Conservation (phyloP, 1,140 invertebrate genomes). For the Drosophila triauraria region DNA sequence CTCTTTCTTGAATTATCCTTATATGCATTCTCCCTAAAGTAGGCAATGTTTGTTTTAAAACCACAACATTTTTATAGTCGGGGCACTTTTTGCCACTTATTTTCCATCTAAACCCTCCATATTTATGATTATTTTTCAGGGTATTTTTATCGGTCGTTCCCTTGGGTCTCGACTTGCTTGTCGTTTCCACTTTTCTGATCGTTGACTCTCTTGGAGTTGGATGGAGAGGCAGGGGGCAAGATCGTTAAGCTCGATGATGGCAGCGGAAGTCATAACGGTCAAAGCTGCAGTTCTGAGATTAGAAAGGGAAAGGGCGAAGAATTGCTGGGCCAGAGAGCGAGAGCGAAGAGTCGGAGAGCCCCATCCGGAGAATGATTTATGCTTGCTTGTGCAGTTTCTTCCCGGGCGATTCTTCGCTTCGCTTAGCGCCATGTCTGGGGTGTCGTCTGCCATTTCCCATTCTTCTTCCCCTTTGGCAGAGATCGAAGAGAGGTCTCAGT, state of each 20-base stretch:
- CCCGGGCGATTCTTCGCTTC: slow-evolving; percentile 54
- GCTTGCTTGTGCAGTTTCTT: slow-evolving; percentile 37
- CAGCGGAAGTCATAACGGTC: slow-evolving; percentile 78
- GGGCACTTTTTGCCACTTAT: no score
- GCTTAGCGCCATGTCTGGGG: slow-evolving; percentile 73
- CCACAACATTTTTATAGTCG: no score
- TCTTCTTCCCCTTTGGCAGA: slow-evolving; percentile 1
- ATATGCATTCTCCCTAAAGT: no score
- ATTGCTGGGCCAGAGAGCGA: neutral
- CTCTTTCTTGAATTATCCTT: no score
- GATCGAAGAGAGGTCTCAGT: slow-evolving; percentile 12
- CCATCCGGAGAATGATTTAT: slow-evolving; percentile 64
- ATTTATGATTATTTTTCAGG: neutral
- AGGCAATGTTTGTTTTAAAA: no score
- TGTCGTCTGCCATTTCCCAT: slow-evolving; percentile 29
- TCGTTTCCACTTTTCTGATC: slow-evolving; percentile 34
- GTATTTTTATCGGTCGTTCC: neutral
- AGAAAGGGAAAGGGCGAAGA: slow-evolving; percentile 18
- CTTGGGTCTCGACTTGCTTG: no score
- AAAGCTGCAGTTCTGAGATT: slow-evolving; percentile 47
- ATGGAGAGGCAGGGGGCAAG: slow-evolving; percentile 8
- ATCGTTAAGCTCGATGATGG: slow-evolving; percentile 41
- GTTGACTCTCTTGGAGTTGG: slow-evolving; percentile 49
- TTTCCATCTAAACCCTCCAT: neutral
- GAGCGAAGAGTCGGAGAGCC: slow-evolving; percentile 8